A percentile compares a stretch with the other conserved stretches of the same genome.
Evolutionary conservation across 2,113 vertebrate genomes (phyloP).

Genomic region (Cricetomys ansorgei): DNA sequence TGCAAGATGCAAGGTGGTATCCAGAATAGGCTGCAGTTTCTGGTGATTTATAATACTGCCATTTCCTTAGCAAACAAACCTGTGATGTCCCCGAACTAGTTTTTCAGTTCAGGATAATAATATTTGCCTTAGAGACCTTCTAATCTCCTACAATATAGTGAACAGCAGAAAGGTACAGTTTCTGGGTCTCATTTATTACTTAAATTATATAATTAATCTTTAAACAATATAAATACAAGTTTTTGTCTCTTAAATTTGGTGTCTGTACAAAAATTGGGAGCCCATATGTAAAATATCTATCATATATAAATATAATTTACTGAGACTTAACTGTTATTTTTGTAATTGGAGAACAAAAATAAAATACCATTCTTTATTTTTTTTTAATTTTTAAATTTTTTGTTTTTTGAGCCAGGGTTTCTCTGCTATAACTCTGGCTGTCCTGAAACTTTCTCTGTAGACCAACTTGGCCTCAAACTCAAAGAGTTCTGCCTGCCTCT

Average conservation of each 20-base stretch:
- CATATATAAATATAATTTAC: not conserved
- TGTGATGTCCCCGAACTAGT: not conserved
- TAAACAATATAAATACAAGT: not conserved
- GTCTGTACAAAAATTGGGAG: not conserved
- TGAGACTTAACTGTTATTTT: not conserved
- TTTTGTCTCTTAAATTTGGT: not conserved
- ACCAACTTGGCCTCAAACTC: too few relatives aligned
- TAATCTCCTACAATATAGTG: not conserved
- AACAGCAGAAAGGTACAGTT: not conserved
- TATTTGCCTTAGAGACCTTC: not conserved
- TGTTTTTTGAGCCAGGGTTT: not conserved
- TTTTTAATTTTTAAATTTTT: not conserved
- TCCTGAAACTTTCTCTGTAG: too few relatives aligned
- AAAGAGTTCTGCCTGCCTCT: too few relatives aligned
- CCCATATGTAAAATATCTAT: not conserved
- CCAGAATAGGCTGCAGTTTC: not conserved
- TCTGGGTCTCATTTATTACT: not conserved
- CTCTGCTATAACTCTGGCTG: too few relatives aligned
- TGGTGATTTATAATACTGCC: not conserved
- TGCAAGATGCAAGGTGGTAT: not conserved
- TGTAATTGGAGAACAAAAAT: conserved; percentile 43
- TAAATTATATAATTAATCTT: not conserved
- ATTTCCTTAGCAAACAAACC: not conserved
- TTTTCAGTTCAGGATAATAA: not conserved
- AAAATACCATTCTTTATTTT: not conserved